A percentile compares a stretch with the other conserved stretches of the same genome.
Conservation (phyloP, 1,140 invertebrate species). For the Antheraea pernyi region DNA sequence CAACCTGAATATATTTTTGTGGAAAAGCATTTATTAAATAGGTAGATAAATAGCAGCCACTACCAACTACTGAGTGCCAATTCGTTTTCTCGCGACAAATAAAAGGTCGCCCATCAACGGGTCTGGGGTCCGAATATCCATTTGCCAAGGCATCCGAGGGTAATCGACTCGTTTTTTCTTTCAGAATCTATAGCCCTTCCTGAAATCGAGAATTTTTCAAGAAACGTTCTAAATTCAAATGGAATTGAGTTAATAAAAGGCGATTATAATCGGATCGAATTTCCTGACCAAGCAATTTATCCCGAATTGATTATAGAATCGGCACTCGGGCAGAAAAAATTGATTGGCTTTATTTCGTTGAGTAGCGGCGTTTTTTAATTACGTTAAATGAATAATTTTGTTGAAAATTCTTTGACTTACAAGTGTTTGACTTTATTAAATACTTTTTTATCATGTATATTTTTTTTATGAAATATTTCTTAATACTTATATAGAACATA, state of each 20-base stretch:
- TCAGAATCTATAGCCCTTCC: constrained; percentile 37
- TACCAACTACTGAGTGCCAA: constrained; percentile 20
- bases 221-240: constrained; percentile 46
- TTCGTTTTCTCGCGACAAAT: constrained; percentile 31
- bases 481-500: too few species aligned
- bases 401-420: neutral
- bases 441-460: too few species aligned
- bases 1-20: constrained; percentile 16
- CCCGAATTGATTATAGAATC: constrained; percentile 29
- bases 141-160: constrained; percentile 37
- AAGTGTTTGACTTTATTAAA: neutral
- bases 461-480: too few species aligned
- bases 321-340: constrained; percentile 13
- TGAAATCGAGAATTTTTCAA: constrained; percentile 31
- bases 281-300: constrained; percentile 37
- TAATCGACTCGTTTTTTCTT: constrained; percentile 44
- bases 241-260: constrained; percentile 37
- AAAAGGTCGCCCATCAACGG: constrained; percentile 30
- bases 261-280: constrained; percentile 53
- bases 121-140: constrained; percentile 35
- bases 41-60: constrained; percentile 16
- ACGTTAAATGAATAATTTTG: neutral
- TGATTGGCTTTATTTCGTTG: constrained; percentile 29
- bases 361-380: constrained; percentile 6
- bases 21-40: constrained; percentile 24